These are phyloP conservation scores for Oryzias woworae DNA, from an alignment of 2,113 vertebrate genomes.

Conservation along the genomic window DNA sequence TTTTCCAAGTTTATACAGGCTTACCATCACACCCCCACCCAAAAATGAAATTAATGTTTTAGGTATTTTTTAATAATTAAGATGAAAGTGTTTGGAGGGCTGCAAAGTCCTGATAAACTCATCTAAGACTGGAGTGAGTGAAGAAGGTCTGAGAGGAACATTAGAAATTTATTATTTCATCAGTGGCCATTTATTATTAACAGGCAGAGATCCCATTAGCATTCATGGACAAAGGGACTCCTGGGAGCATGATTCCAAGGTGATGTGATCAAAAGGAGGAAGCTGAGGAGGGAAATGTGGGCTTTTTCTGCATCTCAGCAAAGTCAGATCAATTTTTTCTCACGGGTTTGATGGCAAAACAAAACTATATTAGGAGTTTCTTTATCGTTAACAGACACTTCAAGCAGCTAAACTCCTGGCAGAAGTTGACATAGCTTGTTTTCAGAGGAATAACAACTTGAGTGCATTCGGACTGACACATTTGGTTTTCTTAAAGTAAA, in stretches of 20 bases:
- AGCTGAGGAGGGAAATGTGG: constrained; percentile 33
- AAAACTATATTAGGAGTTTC: too few species aligned
- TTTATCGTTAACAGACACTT: too few species aligned
- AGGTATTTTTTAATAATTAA: constrained; percentile 76
- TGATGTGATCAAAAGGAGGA: constrained; percentile 52
- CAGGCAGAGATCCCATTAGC: constrained; percentile 58
- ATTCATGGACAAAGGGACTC: constrained; percentile 67
- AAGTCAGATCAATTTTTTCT: too few species aligned
- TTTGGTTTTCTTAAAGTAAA: too few species aligned
- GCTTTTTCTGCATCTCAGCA: constrained; percentile 36
- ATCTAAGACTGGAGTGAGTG: constrained; percentile 49
- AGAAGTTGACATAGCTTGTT: too few species aligned
- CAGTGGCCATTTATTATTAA: constrained; percentile 76
- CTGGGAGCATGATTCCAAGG: constrained; percentile 59
- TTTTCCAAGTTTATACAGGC: constrained; percentile 53
- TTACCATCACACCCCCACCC: constrained; percentile 58
- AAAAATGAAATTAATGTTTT: constrained; percentile 68
- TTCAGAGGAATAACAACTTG: too few species aligned
- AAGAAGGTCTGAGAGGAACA: constrained; percentile 62
- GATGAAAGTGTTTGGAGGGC: constrained; percentile 71
- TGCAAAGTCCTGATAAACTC: constrained; percentile 65
- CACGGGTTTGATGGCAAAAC: too few species aligned
- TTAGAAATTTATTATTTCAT: constrained; percentile 76
- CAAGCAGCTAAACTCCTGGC: too few species aligned
- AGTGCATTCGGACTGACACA: too few species aligned